Evolutionary conservation across 2,888 invertebrate genomes (phyloP).

Genomic region (Petrolisthes manimaculis): DNA sequence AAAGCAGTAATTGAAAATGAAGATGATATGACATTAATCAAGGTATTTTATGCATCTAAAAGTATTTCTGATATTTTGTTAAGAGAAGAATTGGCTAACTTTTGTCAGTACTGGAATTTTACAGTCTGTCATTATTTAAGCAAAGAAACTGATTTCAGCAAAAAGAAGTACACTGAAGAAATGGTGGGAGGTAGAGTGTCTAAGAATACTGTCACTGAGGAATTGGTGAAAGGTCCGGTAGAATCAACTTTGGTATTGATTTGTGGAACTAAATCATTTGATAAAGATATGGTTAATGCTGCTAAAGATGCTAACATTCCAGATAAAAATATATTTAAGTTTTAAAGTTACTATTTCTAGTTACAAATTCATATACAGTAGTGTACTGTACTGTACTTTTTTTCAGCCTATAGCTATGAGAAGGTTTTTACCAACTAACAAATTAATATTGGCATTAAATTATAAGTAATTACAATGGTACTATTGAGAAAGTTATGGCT

Average conservation of each 20-base stretch:
- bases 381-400: neutral
- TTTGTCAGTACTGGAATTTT: conserved; percentile 81
- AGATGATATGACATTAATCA: conserved; percentile 77
- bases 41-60: conserved; percentile 77
- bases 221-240: conserved; percentile 69
- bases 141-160: conserved; percentile 67
- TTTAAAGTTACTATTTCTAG: conserved; percentile 25
- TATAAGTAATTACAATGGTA: no score
- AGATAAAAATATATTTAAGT: conserved; percentile 54
- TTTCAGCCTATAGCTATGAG: neutral
- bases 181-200: conserved; percentile 71
- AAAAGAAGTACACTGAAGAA: conserved; percentile 74
- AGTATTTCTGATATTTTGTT: conserved; percentile 75
- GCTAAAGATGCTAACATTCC: conserved; percentile 41
- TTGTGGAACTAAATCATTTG: conserved; percentile 77
- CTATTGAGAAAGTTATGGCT: no score
- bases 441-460: no score
- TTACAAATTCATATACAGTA: neutral
- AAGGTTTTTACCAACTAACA: no score
- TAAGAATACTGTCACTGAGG: conserved; percentile 69
- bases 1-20: conserved; percentile 77
- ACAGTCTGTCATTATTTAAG: conserved; percentile 76
- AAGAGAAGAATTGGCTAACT: conserved; percentile 75
- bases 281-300: conserved; percentile 71
- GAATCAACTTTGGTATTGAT: conserved; percentile 73